Conservation (phyloP, 2,113 vertebrate species). For the Rhombomys opimus region DNA sequence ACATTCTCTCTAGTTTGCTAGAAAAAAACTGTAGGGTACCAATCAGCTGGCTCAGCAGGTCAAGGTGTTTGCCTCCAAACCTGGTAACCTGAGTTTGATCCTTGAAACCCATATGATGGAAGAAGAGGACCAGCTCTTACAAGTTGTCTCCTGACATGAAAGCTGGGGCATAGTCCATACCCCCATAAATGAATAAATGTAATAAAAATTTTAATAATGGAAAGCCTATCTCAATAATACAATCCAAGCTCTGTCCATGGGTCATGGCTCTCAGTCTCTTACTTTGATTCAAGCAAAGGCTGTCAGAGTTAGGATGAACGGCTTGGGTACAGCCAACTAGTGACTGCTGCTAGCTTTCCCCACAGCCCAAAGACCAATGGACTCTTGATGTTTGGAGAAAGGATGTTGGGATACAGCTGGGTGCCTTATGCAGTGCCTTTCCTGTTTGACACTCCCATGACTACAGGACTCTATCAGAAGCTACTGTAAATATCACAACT, state of each 20-base stretch:
- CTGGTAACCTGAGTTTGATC: neutral
- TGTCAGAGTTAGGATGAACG: neutral
- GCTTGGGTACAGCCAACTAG: neutral
- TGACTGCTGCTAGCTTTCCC: neutral
- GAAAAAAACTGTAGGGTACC: neutral
- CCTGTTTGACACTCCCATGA: neutral
- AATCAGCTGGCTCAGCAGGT: neutral
- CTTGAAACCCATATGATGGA: neutral
- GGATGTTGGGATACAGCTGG: neutral
- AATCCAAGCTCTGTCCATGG: neutral
- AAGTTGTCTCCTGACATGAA: neutral
- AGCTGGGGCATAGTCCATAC: neutral
- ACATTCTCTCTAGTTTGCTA: neutral
- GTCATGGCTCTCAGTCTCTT: neutral
- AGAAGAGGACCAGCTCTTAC: neutral
- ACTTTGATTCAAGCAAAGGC: neutral
- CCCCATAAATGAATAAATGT: neutral
- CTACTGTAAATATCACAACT: neutral
- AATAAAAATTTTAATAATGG: neutral
- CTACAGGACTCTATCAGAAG: neutral
- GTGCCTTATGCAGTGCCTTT: neutral
- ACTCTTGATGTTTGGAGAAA: constrained; percentile 5
- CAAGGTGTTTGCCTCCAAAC: neutral
- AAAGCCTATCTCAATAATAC: neutral
- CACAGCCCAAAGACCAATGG: neutral